These are phyloP conservation scores for Lerema accius DNA, from an alignment of 1,140 invertebrate species.

Conservation along the genomic window DNA sequence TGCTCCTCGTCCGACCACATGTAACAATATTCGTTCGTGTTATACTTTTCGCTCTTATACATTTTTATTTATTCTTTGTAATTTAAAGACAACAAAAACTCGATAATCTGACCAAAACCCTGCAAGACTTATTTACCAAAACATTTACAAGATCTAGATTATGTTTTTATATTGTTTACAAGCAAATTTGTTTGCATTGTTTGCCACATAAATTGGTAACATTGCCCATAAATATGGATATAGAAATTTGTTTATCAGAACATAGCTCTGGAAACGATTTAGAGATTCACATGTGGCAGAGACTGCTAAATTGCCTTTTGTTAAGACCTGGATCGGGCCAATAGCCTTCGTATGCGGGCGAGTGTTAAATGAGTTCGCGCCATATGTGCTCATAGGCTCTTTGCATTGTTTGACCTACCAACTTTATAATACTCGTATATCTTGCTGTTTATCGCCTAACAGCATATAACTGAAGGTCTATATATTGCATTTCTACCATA, in stretches of 20 bases:
- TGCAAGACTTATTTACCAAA: no score
- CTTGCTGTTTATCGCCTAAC: no score
- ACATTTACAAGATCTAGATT: no score
- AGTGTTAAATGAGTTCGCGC: constrained; percentile 52
- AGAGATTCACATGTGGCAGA: constrained; percentile 32
- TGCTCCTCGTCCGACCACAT: constrained; percentile 7
- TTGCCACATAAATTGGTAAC: background rate
- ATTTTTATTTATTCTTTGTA: no score
- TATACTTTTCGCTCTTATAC: no score
- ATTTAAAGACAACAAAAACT: no score
- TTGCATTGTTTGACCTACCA: background rate
- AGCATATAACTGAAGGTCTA: no score
- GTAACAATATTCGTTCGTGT: background rate
- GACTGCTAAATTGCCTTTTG: constrained; percentile 61
- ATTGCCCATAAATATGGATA: constrained; percentile 14
- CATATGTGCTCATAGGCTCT: constrained; percentile 44
- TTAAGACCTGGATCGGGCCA: constrained; percentile 64
- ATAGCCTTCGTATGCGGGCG: constrained; percentile 46
- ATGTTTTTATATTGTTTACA: background rate
- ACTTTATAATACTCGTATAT: background rate
- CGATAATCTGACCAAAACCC: no score
- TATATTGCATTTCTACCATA: no score
- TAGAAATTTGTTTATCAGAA: constrained; percentile 29
- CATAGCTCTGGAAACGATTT: constrained; percentile 25
- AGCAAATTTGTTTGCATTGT: background rate